Evolutionary conservation across 1,140 invertebrate genomes (phyloP).

Genomic region (Melanaphis sacchari): DNA sequence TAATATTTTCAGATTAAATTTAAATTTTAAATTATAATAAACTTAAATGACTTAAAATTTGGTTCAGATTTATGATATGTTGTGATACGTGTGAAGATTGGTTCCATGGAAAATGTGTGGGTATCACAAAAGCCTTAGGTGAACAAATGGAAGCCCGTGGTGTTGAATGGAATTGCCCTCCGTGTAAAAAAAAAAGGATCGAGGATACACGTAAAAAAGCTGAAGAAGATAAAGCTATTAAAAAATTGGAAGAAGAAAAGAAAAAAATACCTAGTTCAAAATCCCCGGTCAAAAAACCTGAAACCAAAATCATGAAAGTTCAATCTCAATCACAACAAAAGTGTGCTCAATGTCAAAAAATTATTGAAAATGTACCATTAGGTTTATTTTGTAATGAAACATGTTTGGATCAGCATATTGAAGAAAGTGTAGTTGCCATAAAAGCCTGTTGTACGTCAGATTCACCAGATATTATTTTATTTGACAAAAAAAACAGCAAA

Average conservation of each 20-base stretch:
- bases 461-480: constrained; percentile 71
- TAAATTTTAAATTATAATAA: not conserved
- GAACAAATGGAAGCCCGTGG: constrained; percentile 89
- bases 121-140: constrained; percentile 87
- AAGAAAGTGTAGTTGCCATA: constrained; percentile 46
- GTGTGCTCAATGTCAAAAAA: constrained; percentile 31
- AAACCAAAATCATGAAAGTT: constrained; percentile 23
- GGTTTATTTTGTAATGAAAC: constrained; percentile 51
- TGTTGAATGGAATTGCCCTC: constrained; percentile 89
- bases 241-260: constrained; percentile 43
- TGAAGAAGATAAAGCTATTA: not conserved
- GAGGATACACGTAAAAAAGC: constrained; percentile 49
- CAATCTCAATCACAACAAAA: not conserved
- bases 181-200: constrained; percentile 74
- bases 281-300: constrained; percentile 32
- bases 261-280: constrained; percentile 29
- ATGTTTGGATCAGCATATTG: constrained; percentile 53
- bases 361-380: not conserved
- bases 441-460: constrained; percentile 50
- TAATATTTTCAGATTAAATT: constrained; percentile 50
- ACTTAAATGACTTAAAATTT: not conserved
- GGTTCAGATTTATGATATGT: constrained; percentile 88
- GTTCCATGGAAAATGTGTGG: constrained; percentile 96
- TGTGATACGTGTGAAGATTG: constrained; percentile 96
- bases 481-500: constrained; percentile 79